Base-by-base conservation (phyloP, 2,888 invertebrate genomes). In the Cosmopolites sordidus region DNA sequence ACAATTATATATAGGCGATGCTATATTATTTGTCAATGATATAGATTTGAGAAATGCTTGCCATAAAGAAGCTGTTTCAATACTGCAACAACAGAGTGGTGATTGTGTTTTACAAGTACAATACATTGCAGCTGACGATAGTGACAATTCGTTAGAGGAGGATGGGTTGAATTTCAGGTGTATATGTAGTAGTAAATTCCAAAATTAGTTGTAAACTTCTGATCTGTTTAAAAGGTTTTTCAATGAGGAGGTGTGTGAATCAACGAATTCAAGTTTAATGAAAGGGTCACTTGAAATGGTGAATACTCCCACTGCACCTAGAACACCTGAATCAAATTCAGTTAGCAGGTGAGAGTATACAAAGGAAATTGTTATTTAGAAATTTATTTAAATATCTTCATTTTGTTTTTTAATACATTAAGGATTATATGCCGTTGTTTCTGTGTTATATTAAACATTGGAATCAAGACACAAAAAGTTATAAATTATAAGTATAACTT, bases 61-160 rank as follows among this genome's bases (percentile, higher is more conserved):
- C 65, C 92, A 92, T 73, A 81, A 83, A 58, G 89, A 91, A 66
- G 91, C 91, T 3, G 92, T 91, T 3, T 81, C 84, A 60, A 82
- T 89, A 52, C 73, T 92, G 55, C 88, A 88, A 62, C 83, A 84
- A 66, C 88, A 88, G 73, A 84, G 83, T 63, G 88, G 88, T 9
- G 84, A 86, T 69, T 86, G 89, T 64, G 80, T 82, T 42, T 76
- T 90, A 59, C 84, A 87, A 69, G 87, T 90, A 45, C 86, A 89
- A 70, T 89, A 85, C 70, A 83, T 89, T 49, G 83, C 83, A 1
- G 82, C 78, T 51, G 83, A 78, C 70, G 82, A 76, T 51, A 88
- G 89, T 62, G 89, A 89, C 68, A 77, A 77, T 60, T 83, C 83
- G 57, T 74, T 81, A 42, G 75, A 82, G 51, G 81, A 81, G 12